Evolutionary conservation across 1,140 invertebrate genomes (phyloP).

Genomic region (Scaptomyza hsui): DNA sequence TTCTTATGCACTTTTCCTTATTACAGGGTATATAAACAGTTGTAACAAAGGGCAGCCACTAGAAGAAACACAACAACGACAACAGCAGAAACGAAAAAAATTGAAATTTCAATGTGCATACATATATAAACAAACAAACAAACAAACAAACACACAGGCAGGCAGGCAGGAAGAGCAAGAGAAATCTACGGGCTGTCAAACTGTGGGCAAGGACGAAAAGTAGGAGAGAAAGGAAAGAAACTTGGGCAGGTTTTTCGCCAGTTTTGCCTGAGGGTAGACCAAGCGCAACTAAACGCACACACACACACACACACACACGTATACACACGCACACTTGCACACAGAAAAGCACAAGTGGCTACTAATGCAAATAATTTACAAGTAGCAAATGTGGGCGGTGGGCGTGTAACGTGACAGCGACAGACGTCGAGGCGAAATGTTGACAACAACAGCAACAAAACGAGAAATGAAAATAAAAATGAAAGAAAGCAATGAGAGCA

Average conservation of each 20-base stretch:
- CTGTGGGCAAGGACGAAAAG: conserved; percentile 2
- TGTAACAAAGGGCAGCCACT: conserved; percentile 28
- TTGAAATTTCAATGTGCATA: conserved; percentile 77
- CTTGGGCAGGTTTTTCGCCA: conserved; percentile 42
- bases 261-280: conserved; percentile 50
- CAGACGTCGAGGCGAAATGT: conserved; percentile 74
- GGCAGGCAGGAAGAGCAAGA: conserved; percentile 38
- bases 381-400: conserved; percentile 76
- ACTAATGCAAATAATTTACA: conserved; percentile 83
- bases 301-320: conserved; percentile 25
- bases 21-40: conserved; percentile 29
- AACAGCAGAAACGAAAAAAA: conserved; percentile 57
- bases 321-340: conserved; percentile 26
- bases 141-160: not conserved
- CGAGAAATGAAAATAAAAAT: conserved; percentile 22
- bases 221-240: not conserved
- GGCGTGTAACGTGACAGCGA: conserved; percentile 65
- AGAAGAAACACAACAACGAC: conserved; percentile 10
- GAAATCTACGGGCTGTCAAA: conserved; percentile 41
- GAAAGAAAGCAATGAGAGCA: conserved; percentile 29
- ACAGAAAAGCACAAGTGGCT: conserved; percentile 72
- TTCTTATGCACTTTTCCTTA: no score
- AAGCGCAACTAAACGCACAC: conserved; percentile 62
- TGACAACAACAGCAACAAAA: conserved; percentile 71
- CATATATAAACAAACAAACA: conserved; percentile 78